Evolutionary conservation across 2,888 invertebrate genomes (phyloP), one percentile per base, ranked within the genome.

Genomic region (Oegoconia quadripuncta): DNA sequence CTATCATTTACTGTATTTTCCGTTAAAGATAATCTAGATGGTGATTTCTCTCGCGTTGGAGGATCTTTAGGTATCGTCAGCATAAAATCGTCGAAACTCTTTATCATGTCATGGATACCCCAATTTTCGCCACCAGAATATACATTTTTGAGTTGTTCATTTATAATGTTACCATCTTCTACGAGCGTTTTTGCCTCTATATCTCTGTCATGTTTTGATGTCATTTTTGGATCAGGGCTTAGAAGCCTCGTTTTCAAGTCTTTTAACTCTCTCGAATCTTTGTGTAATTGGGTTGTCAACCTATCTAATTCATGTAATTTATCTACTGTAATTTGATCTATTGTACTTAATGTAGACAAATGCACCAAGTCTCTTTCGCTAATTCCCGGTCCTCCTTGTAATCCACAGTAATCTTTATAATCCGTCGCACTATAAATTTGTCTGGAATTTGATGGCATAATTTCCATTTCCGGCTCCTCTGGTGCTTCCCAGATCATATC

Each of bases 401-500:
- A 52, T 48, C 93, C 93, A 42, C 93, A 88, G 59, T 94, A 94
- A 69, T 93, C 92, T 76, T 93, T 93, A 62, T 94, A 94, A 74
- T 94, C 94, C 45, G 91, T 88, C 3, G 94, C 90, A 70, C 93
- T 93, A 64, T 91, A 94, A 35, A 93, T 90, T 79, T 93, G 89
- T 57, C 91, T 88, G 25, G 90, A 87, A 42, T 86, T 81, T 32
- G 88, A 76, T 22, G 89, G 86, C 48, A 89, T 80, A 34, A 90
- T 82, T 54, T 83, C 82, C 58, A 79, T 90, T 46, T 93, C 93
- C 16, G 81, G 77, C 55, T 95, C 95, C 74, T 95, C 94, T 8
- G 93, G 92, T 55, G 94, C 94, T 73, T 95, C 95, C 92, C 95
- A 95, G 55, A 95, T 95, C 93, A 95, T 94, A 46, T 93, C 94